These are phyloP conservation scores for Anas georgica DNA, from an alignment of 2,797 vertebrate genomes.

Conservation along the genomic window DNA sequence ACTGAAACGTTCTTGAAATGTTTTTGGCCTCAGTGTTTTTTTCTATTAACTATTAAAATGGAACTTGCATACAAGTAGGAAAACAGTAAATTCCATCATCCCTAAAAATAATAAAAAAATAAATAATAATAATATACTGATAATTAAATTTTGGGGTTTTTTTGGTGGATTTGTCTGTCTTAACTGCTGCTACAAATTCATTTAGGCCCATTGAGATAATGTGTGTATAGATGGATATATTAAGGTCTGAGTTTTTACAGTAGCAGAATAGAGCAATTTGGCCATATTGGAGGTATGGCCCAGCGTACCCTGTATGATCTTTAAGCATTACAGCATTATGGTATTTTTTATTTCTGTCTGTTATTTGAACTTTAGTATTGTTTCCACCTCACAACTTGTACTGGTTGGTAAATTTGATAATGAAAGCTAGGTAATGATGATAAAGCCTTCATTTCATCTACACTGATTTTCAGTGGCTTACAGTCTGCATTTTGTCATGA, in stretches of 20 bases:
- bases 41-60: neutral
- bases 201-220: neutral
- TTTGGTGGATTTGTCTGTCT: neutral
- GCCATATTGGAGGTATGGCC: neutral
- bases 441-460: neutral
- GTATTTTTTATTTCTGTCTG: neutral
- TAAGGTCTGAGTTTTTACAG: neutral
- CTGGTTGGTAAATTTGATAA: neutral
- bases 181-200: neutral
- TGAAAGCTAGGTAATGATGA: neutral
- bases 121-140: neutral
- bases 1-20: neutral
- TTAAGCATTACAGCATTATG: neutral
- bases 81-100: neutral
- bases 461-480: neutral
- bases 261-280: neutral
- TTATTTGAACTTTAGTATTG: neutral
- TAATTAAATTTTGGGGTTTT: neutral
- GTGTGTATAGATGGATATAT: neutral
- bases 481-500: neutral
- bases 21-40: neutral
- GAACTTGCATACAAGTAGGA: neutral
- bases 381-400: neutral
- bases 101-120: neutral
- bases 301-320: neutral